Evolutionary conservation across 2,888 invertebrate species (phyloP).

Genomic region (Platypus cylindrus): DNA sequence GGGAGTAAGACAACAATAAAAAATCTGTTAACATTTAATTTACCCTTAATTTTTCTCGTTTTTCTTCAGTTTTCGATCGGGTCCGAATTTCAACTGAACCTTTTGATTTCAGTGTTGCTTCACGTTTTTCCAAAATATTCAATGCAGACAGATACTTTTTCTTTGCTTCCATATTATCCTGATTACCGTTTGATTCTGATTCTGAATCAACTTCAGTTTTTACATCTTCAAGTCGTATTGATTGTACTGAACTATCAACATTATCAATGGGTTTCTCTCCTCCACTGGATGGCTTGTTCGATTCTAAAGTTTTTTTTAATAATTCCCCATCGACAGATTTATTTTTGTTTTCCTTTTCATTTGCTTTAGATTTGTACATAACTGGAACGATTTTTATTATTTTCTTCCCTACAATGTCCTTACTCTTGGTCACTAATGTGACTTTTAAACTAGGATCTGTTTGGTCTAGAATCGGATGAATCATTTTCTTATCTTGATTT

Average conservation of each 20-base stretch:
- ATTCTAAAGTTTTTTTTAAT: conserved; percentile 10
- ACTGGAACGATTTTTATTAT: conserved; percentile 21
- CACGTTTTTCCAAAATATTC: conserved; percentile 28
- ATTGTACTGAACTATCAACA: conserved; percentile 8
- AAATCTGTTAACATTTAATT: conserved; percentile 4
- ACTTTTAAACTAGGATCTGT: too few species aligned
- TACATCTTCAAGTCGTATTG: conserved; percentile 21
- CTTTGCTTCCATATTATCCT: conserved; percentile 25
- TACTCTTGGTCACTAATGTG: too few species aligned
- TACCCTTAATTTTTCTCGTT: conserved; percentile 16
- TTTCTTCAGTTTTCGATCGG: conserved; percentile 28
- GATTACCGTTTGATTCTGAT: conserved; percentile 16
- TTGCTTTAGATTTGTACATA: conserved; percentile 16
- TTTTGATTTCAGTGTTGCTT: conserved; percentile 19
- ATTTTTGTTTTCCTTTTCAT: conserved; percentile 6
- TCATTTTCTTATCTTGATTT: too few species aligned
- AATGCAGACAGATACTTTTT: conserved; percentile 29
- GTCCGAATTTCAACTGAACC: conserved; percentile 24
- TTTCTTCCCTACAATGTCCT: too few species aligned
- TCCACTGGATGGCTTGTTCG: conserved; percentile 9
- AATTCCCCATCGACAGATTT: conserved; percentile 5
- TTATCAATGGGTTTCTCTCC: conserved; percentile 9
- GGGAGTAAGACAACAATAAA: neutral
- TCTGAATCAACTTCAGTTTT: conserved; percentile 30
- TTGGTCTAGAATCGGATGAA: too few species aligned